Evolutionary conservation across 2,797 vertebrate species (phyloP), one percentile per base, ranked within the genome.

Genomic region (Arnoldichthys spilopterus): DNA sequence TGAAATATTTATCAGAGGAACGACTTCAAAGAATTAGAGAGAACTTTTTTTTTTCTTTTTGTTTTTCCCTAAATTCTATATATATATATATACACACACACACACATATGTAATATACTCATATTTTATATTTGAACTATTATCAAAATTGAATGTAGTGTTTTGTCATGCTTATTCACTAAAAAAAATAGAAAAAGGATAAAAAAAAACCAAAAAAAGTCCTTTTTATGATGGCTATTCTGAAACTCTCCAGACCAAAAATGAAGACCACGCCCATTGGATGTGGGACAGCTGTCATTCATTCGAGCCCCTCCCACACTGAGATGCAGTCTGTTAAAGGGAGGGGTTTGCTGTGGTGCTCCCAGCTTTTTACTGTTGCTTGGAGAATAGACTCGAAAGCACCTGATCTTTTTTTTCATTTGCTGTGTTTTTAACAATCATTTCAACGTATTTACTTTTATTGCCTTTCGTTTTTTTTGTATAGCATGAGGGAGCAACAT

Each of bases 131-230:
- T 93, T 93, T 92, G 90, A 93, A 91, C 91, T 88, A 90, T 93
- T 94, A 95, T 91, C 88, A 90, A 92, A 89, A 93, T 88, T 95
- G 94, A 96, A 93, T 94, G 95, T 94, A 95, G 94, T 94, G 92
- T 93, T 95, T 87, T 92, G 89, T 93, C 91, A 91, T 93, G 85
- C 91, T 93, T 92, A 91, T 93, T 92, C 86, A 85, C 91, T 91
- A 83, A 91, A 88, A 79, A 91, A 84, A 86, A 86, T 87, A 86
- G 76, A 83, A 84, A 87, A 73, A 30, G 40, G 3, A n/a, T 18
- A 66, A 40, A 37, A 69, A 86, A 84, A 86, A 83, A 45, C 20
- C 3, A 89, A 93, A 89, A 89, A 83, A 87, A 86, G 90, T 91
- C 86, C 86, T 93, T 91, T 94, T 88, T 80, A 89, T 92, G 89